Base-by-base conservation (phyloP, 2,797 vertebrate species). In the Crocodylus rhombifer region DNA sequence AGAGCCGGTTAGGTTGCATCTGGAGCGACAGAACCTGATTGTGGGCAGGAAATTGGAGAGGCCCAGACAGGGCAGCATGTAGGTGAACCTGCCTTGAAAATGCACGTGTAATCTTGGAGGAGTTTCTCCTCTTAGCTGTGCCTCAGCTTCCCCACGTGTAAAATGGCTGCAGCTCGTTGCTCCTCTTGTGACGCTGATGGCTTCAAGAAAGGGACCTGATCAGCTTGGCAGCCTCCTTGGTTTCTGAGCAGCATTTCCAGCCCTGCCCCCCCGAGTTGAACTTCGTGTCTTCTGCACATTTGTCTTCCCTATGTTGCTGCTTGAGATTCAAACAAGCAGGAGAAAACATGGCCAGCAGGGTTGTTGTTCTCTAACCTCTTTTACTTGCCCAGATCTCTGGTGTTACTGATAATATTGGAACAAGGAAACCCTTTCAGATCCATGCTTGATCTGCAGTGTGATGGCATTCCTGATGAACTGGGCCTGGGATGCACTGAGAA, bases 301-400 rank as follows among this genome's bases (percentile, higher is more conserved):
- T 89, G 80, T 3, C 2, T 28, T 20, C 0, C 1, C 69, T 2
- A 1, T 0, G 0, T 57, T 69, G 65, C 65, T 69, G 65, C 65
- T 36, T 23, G 42, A 51, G 42, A 51, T 51, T 51, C 69, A 71
- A 42, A 23, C 33, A 42, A 71, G 36, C 33, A 23, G 20, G 18
- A 33, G 33, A 36, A 71, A 18, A 58, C 1, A 3, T 57, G 30
- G 42, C 60, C 33, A 5, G 86, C 73, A 67, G 78, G 62, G 64
- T 56, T 87, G 74, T 92, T 42, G 42, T 56, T 4, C 56, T 82
- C 78, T 75, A 88, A 95, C 94, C 86, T 83, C 67, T 77, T 76
- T 25, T 14, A 2, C 26, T 87, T 92, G 86, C 87, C 11, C 0
- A 76, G 73, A 65, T 86, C 71, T 21, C 71, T 0, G 0, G 82